Conservation (phyloP, 2,797 vertebrate genomes). For the Coregonus sp. region DNA sequence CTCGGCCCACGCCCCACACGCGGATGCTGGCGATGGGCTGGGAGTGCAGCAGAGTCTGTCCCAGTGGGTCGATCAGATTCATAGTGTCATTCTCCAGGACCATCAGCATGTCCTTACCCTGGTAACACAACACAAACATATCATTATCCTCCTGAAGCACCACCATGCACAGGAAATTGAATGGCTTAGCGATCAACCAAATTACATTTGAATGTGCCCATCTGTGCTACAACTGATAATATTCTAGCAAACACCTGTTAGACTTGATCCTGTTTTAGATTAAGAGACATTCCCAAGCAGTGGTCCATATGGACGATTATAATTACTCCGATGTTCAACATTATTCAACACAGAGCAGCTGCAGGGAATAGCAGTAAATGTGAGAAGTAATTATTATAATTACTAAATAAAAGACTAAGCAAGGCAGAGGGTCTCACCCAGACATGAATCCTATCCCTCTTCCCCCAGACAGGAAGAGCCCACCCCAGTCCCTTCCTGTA, state of each 20-base stretch:
- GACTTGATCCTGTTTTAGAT: too few species aligned
- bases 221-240: too few species aligned
- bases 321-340: not conserved
- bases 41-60: conserved; percentile 84
- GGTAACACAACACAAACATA: conserved; percentile 15
- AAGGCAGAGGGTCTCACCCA: not conserved
- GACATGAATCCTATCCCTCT: not conserved
- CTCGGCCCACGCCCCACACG: conserved; percentile 92
- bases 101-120: conserved; percentile 92
- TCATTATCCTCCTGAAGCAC: not conserved
- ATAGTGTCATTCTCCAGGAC: conserved; percentile 87
- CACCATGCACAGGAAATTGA: not conserved
- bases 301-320: too few species aligned
- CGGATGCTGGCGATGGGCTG: conserved; percentile 92
- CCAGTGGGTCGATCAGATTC: conserved; percentile 86
- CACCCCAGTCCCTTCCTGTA: not conserved
- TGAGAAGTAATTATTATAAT: not conserved
- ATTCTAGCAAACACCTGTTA: too few species aligned
- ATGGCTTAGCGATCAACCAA: not conserved
- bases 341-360: not conserved
- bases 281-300: too few species aligned
- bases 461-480: not conserved
- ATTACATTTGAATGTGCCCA: too few species aligned
- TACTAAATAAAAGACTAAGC: not conserved
- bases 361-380: not conserved